Base-by-base conservation (phyloP, 2,888 invertebrate genomes). In the Arctia plantaginis region DNA sequence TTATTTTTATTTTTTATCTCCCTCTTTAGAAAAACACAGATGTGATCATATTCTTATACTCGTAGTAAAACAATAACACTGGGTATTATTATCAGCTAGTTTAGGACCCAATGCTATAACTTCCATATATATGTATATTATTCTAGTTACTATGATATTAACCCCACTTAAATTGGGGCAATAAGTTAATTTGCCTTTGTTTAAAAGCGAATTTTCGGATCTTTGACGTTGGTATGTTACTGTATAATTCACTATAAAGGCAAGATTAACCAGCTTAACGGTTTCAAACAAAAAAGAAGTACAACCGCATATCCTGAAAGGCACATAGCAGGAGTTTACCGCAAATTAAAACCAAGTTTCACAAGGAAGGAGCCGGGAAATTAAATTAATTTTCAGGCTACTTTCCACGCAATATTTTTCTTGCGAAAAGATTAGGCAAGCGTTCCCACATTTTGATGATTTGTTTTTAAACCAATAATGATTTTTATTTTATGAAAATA, bases 231-330 rank as follows among this genome's bases (percentile, higher is more conserved):
- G 30, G 27, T 67, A 66, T 35, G 30, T 67, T 55, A 7, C 59
- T 74, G 66, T 77, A 71, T 74, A 77, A 79, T 77, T 74, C 62
- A 79, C 71, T 74, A 69, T n/a, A 20, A 68, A 73, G 65, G 66
- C 68, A 74, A 75, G 68, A 73, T 82, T 77, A 83, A 65, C 41
- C 71, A 47, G 70, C 66, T 75, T 79, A 76, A 6, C 79, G 74
- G 59, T 35, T 65, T 44, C 66, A 81, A 72, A 74, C n/a, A 78
- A 76, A 75, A 80, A 76, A 55, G 13, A 41, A 65, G 51, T 35
- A 65, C n/a, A 55, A 64, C 33, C 30, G 18, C 35, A 44, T 67
- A 74, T 66, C 66, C 33, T 30, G 66, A 12, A 70, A n/a, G 59
- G 62, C 44, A 35, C 18, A 47, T 55, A 30, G 41, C 4, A 30